Conservation (phyloP, 1,140 invertebrate species). For the Drosophila azteca region DNA sequence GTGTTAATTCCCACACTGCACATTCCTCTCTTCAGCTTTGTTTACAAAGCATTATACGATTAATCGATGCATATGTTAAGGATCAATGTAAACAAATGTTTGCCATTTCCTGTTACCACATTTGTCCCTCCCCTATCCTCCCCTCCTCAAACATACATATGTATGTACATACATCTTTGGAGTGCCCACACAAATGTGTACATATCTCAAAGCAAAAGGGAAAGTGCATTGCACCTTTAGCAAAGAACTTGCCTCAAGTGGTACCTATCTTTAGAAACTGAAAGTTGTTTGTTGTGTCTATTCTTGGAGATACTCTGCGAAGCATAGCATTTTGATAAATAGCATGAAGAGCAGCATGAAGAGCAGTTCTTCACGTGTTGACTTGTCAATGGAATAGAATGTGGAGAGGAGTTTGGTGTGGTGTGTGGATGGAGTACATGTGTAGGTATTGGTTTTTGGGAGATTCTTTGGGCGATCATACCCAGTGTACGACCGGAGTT, state of each 20-base stretch:
- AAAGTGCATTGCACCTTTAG: conserved; percentile 71
- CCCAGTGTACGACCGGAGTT: too few relatives aligned
- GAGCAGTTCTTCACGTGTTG: conserved; percentile 10
- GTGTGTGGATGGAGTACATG: too few relatives aligned
- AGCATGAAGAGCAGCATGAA: not conserved
- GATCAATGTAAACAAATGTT: conserved; percentile 39
- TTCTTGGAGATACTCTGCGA: conserved; percentile 46
- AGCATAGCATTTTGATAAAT: conserved; percentile 40
- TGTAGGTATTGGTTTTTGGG: not conserved
- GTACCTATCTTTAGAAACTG: conserved; percentile 68
- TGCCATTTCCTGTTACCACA: conserved; percentile 47
- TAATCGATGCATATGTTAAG: too few relatives aligned
- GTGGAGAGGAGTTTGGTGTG: conserved; percentile 14
- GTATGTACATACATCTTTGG: too few relatives aligned
- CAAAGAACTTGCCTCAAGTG: conserved; percentile 32
- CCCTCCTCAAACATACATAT: not conserved
- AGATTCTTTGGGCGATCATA: not conserved
- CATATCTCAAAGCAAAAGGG: conserved; percentile 21
- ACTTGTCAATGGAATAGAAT: conserved; percentile 26
- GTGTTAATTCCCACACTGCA: conserved; percentile 16
- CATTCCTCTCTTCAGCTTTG: not conserved
- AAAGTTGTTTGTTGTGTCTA: conserved; percentile 65
- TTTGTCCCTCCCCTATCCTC: not conserved
- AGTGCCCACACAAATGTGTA: conserved; percentile 32
- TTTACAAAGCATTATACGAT: too few relatives aligned